These are phyloP conservation scores for Drosophila pachea DNA, from an alignment of 1,140 invertebrate species.

Conservation along the genomic window DNA sequence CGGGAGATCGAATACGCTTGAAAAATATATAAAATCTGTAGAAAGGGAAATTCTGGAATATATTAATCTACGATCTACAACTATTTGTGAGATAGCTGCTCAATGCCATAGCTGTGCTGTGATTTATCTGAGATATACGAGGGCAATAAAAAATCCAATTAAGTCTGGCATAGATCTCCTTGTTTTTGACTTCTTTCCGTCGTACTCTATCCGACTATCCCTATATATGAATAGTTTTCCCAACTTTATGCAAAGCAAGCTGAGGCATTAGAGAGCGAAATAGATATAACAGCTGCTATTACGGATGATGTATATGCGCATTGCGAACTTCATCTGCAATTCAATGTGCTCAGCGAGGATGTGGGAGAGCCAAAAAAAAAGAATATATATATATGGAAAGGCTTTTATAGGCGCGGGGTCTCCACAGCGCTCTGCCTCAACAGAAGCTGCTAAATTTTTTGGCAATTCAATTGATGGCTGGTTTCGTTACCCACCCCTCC, in stretches of 20 bases:
- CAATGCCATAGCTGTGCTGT: too few species aligned
- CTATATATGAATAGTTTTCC: background rate
- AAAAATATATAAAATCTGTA: background rate
- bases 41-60: too few species aligned
- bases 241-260: background rate
- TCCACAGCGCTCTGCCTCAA: constrained; percentile 8
- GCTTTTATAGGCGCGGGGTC: constrained; percentile 59
- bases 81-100: too few species aligned
- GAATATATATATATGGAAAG: constrained; percentile 58
- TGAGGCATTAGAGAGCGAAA: too few species aligned
- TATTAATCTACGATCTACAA: too few species aligned
- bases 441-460: constrained; percentile 77
- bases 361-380: constrained; percentile 37
- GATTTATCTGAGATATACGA: too few species aligned
- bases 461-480: constrained; percentile 73
- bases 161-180: too few species aligned
- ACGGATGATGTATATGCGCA: too few species aligned
- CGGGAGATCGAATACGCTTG: background rate
- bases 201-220: too few species aligned
- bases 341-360: background rate
- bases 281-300: too few species aligned
- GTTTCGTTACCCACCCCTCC: constrained; percentile 28
- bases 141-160: too few species aligned
- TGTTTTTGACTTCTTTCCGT: too few species aligned
- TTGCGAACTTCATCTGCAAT: background rate